Evolutionary conservation across 2,113 vertebrate genomes (phyloP), one percentile per base, ranked within the genome.

Genomic region (Scytalopus superciliaris): DNA sequence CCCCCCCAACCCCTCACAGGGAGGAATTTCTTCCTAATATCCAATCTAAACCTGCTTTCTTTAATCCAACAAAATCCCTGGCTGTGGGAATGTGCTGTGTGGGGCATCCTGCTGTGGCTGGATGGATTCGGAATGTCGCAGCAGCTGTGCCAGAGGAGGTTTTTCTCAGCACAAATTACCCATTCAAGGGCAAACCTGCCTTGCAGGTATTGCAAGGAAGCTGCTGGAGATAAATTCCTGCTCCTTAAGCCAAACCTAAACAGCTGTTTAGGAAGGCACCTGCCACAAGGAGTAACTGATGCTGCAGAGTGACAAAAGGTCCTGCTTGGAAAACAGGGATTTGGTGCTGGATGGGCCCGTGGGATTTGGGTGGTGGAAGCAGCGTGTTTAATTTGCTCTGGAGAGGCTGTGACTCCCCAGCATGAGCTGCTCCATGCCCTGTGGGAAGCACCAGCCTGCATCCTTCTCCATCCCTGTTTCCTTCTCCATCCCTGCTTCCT

Each of bases 331-430:
- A 57, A 68, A 14, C 0, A 9, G 9, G 27, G 27, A 22, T 53
- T 45, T 6, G 44, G 2, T 57, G 42, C 53, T n/a, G 1, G 5
- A 1, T 33, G 72, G 7, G 7, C 6, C 52, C 6, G 42, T 1
- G 37, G 42, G 59, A 39, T 40, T 22, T 21, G n/a, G 8, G 44
- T 6, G 4, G 9, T 18, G 59, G 59, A 8, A 40, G 45, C n/a
- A 33, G 31, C 2, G 0, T 6, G 45, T 49, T 23, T 12, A 12
- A 9, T 0, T 8, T 0, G 14, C 39, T 7, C 19, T 8, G 62
- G 57, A 49, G 57, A 59, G 3, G 55, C 63, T 39, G 0, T 6
- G 77, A 2, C 33, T n/a, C 49, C 40, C n/a, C 7, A 6, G 7
- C 5, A 2, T 0, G 45, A 49, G 72, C 47, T 39, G 45, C 47